These are phyloP conservation scores for Heliothis virescens DNA, from an alignment of 1,140 invertebrate genomes.

Conservation along the genomic window DNA sequence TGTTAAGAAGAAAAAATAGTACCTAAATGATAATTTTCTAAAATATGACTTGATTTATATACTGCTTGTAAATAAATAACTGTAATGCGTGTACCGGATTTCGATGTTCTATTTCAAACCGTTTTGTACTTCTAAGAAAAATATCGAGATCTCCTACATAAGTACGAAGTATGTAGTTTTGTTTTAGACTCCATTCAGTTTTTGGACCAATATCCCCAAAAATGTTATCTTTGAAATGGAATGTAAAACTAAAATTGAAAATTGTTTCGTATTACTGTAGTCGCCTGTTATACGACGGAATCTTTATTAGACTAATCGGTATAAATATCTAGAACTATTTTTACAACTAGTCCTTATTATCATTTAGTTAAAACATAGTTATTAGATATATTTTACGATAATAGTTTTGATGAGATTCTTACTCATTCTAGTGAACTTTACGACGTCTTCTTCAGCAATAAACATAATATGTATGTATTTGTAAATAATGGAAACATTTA, in stretches of 20 bases:
- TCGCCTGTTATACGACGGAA: conserved; percentile 38
- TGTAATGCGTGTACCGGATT: conserved; percentile 62
- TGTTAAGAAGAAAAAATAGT: conserved; percentile 69
- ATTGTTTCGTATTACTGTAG: conserved; percentile 22
- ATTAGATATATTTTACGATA: conserved; percentile 77
- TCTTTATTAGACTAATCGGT: conserved; percentile 49
- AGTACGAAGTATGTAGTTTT: conserved; percentile 14
- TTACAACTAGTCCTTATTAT: conserved; percentile 83
- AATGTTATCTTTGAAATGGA: conserved; percentile 15
- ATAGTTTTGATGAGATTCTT: conserved; percentile 65
- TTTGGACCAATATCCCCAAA: background rate
- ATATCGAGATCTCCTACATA: conserved; percentile 31
- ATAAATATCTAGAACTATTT: conserved; percentile 72
- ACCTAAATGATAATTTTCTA: conserved; percentile 76
- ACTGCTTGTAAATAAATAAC: conserved; percentile 79
- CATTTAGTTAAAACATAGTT: conserved; percentile 76
- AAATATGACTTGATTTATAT: conserved; percentile 69
- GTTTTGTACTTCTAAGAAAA: conserved; percentile 46
- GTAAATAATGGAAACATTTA: conserved; percentile 82
- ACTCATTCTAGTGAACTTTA: conserved; percentile 74
- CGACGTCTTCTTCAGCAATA: conserved; percentile 82
- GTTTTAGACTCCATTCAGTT: conserved; percentile 25
- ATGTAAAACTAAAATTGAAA: conserved; percentile 19
- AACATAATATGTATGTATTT: conserved; percentile 77
- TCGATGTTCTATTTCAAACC: conserved; percentile 54